Evolutionary conservation across 2,113 vertebrate species (phyloP).

Genomic region (Macquaria australasica): DNA sequence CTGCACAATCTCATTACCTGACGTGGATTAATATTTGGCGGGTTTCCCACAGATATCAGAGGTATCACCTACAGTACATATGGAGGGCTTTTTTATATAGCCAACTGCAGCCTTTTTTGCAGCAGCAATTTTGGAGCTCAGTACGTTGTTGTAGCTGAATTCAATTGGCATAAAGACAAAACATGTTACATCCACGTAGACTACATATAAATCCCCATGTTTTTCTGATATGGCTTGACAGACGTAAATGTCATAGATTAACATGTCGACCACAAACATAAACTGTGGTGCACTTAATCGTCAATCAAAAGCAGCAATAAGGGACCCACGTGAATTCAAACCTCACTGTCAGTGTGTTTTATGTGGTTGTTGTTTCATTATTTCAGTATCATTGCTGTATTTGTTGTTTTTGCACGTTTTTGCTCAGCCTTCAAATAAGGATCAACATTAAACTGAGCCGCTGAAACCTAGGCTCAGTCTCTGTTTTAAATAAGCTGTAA

Average conservation of each 20-base stretch:
- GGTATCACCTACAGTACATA: not conserved
- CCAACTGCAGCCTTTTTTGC: not conserved
- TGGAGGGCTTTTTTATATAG: conserved; percentile 1
- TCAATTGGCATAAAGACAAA: not conserved
- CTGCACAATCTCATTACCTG: conserved; percentile 57
- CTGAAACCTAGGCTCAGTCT: not conserved
- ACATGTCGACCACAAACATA: conserved; percentile 3
- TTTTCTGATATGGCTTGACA: not conserved
- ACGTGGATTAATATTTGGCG: conserved; percentile 47
- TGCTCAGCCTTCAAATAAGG: conserved; percentile 48
- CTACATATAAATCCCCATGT: not conserved
- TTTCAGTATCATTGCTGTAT: conserved; percentile 33
- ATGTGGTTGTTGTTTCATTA: conserved; percentile 59
- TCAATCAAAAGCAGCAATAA: conserved; percentile 91
- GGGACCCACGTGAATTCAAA: conserved; percentile 89
- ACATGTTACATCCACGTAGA: not conserved
- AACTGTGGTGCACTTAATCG: conserved; percentile 15
- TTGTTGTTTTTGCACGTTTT: conserved; percentile 81
- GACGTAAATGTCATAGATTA: not conserved
- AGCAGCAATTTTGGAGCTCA: not conserved
- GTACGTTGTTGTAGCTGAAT: not conserved
- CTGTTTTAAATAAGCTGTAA: not conserved
- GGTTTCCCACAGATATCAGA: conserved; percentile 31
- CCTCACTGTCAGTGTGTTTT: conserved; percentile 87
- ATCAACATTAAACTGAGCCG: not conserved